These are phyloP conservation scores for Zoroaster sp. DNA, from an alignment of 53 echinoderm and acorn worm species.

Conservation along the genomic window DNA sequence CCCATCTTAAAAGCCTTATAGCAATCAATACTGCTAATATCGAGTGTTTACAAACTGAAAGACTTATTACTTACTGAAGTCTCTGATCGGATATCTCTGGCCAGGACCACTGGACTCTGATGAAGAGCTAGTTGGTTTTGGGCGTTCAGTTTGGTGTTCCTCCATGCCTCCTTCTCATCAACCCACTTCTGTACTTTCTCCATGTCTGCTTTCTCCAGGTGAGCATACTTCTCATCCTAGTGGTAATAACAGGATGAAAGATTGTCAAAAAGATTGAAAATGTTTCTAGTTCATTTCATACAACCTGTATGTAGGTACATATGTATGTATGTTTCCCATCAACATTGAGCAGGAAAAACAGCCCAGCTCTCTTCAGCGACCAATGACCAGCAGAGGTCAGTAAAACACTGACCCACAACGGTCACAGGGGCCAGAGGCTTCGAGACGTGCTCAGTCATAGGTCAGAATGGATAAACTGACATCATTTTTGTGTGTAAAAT, in stretches of 20 bases:
- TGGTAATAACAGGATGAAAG: background rate
- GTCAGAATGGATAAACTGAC: conserved; percentile 92
- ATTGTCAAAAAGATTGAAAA: background rate
- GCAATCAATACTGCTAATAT: no score
- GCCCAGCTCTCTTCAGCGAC: no score
- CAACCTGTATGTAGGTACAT: no score
- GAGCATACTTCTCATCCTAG: conserved; percentile 89
- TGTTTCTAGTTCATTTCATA: no score
- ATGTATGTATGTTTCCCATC: no score
- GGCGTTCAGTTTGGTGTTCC: conserved; percentile 72
- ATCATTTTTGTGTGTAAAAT: no score
- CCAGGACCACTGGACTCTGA: conserved; percentile 79
- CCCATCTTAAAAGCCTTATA: no score
- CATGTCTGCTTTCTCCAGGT: conserved; percentile 85
- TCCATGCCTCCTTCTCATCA: conserved; percentile 79
- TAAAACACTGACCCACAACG: conserved; percentile 30
- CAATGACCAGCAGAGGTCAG: conserved; percentile 29
- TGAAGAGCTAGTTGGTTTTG: conserved; percentile 79
- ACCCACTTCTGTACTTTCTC: conserved; percentile 71
- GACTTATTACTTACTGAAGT: conserved; percentile 62
- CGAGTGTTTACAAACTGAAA: no score
- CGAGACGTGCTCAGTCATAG: conserved; percentile 1
- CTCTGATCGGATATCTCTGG: conserved; percentile 71
- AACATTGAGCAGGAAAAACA: no score
- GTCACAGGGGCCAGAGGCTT: background rate